Conservation (phyloP, 2,888 invertebrate species). For the Blera fallax region DNA sequence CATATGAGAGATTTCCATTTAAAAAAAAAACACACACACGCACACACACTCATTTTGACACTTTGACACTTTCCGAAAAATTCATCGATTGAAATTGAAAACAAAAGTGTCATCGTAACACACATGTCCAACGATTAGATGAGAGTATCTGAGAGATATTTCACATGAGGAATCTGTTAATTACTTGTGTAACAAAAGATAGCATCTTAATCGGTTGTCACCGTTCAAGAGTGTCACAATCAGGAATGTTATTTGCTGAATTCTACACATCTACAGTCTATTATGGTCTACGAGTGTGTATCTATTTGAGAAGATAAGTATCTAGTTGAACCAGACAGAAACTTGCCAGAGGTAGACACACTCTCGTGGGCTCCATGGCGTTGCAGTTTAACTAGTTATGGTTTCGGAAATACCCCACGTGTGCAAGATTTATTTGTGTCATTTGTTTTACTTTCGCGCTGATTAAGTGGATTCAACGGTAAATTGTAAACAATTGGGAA, state of each 20-base stretch:
- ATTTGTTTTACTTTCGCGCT: slow-evolving; percentile 4
- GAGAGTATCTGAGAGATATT: neutral
- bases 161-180: neutral
- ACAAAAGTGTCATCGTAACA: neutral
- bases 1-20: neutral
- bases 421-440: slow-evolving; percentile 6
- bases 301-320: neutral
- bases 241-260: neutral
- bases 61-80: neutral
- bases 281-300: neutral
- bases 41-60: no score
- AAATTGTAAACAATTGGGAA: slow-evolving; percentile 10
- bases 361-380: neutral
- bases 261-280: neutral
- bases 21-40: neutral
- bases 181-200: neutral
- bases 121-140: neutral
- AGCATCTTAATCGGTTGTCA: neutral
- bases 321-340: slow-evolving; percentile 2
- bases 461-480: neutral
- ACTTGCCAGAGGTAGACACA: neutral
- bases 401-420: neutral
- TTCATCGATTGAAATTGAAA: neutral
- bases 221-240: neutral
- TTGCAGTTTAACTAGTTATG: slow-evolving; percentile 9